Base-by-base conservation (phyloP, 2,113 vertebrate genomes). In the Tragelaphus buxtoni region DNA sequence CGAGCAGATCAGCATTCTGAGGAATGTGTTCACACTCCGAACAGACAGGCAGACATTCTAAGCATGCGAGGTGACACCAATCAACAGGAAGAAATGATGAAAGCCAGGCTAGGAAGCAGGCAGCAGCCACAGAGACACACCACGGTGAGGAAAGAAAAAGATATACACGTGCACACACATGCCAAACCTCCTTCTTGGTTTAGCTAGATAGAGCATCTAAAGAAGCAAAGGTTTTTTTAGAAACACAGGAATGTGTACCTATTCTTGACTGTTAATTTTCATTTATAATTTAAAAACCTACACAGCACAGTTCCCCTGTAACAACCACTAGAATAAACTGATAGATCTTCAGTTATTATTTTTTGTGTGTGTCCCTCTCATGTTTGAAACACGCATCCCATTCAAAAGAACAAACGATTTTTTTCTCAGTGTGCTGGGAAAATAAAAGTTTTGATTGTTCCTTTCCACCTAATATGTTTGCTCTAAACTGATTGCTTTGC, bases 61-160 rank as follows among this genome's bases (percentile, higher is more conserved):
- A 98, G 98, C 98, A 98, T 97, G 98, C 98, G 97, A 98, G 98
- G 98, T 98, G 98, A 99, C 98, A 99, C 98, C 98, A 99, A 98
- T 99, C 98, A 99, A 98, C 98, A 98, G 97, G 86, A 97, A 98
- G 97, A 98, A 97, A 98, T 97, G 96, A 98, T 98, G 91, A 97
- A 97, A 98, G 97, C 96, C 96, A 28, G 32, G 96, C 94, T 83
- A 95, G 92, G 91, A 80, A 97, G 92, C 97, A 88, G 90, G 94
- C 96, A 94, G 74, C 9, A 95, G 74, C 96, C 96, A 83, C 95
- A 95, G 98, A 98, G 96, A 91, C 7, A 91, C 51, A 51, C 83
- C 85, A 51, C 7, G 0, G 90, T 53, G 95, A 96, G 96, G 94
- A 96, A 96, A 86, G 88, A 53, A 80, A 93, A 80, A 90, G 65